Percentiles rank a stretch among this genome's conserved stretches.
These are phyloP conservation scores for Acanthosepion lycidas DNA, from an alignment of 2,888 invertebrate species.

Conservation along the genomic window DNA sequence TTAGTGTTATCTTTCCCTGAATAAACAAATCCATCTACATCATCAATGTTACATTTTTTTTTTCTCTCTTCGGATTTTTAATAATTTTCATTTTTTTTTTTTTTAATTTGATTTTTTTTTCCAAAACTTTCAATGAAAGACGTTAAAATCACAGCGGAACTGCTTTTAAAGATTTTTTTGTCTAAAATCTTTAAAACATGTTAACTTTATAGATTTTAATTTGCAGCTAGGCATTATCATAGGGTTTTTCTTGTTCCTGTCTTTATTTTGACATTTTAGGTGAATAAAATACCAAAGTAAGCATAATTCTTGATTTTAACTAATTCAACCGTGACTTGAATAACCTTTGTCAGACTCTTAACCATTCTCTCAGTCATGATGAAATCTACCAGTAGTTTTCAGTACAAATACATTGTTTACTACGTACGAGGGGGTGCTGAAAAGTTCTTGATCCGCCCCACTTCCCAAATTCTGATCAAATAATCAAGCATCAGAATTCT, in stretches of 20 bases:
- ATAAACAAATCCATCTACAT: not conserved
- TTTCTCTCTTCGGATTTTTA: not conserved
- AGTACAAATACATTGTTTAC: not conserved
- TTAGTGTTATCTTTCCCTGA: not conserved
- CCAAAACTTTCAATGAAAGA: not conserved
- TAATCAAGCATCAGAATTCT: too few relatives aligned
- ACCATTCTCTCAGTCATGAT: not conserved
- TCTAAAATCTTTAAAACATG: not conserved
- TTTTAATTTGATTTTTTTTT: not conserved
- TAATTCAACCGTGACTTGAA: too few relatives aligned
- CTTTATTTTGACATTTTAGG: not conserved
- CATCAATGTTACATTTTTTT: not conserved
- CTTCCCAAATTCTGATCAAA: too few relatives aligned
- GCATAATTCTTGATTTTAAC: not conserved
- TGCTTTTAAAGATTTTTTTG: not conserved
- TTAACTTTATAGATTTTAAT: not conserved
- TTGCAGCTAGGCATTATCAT: not conserved
- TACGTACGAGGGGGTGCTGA: not conserved
- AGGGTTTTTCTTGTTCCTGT: not conserved
- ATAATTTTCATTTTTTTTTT: not conserved
- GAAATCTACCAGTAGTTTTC: not conserved
- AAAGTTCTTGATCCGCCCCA: too few relatives aligned
- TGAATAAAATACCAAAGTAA: not conserved
- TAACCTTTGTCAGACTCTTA: too few relatives aligned
- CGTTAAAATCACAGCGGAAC: not conserved